A percentile compares a stretch with the other conserved stretches of the same genome.
These are phyloP conservation scores for Seriola rivoliana DNA, from an alignment of 2,113 vertebrate genomes.

Conservation along the genomic window DNA sequence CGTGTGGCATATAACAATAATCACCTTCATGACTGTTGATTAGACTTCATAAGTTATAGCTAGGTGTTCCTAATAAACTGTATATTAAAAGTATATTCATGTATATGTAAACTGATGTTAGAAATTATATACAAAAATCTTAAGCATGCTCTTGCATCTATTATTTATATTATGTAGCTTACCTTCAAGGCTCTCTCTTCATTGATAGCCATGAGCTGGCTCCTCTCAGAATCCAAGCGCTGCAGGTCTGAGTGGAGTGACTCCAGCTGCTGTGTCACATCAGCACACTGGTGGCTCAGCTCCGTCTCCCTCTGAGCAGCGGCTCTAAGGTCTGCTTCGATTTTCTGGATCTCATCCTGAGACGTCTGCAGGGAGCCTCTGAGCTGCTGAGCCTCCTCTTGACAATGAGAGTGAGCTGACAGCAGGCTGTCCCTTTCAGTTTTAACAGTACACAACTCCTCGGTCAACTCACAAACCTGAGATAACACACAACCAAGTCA, in stretches of 20 bases:
- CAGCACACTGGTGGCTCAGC: constrained; percentile 64
- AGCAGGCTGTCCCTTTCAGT: constrained; percentile 81
- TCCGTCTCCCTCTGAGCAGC: constrained; percentile 65
- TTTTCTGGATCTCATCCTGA: constrained; percentile 64
- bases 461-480: constrained; percentile 82
- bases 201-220: constrained; percentile 50
- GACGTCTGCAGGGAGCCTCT: constrained; percentile 65
- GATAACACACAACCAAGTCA: neutral
- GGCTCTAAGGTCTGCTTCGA: constrained; percentile 60
- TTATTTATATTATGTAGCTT: constrained; percentile 20
- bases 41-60: too few relatives aligned
- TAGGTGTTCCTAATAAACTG: too few relatives aligned
- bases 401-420: constrained; percentile 71
- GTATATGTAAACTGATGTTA: too few relatives aligned
- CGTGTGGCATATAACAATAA: too few relatives aligned
- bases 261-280: constrained; percentile 69
- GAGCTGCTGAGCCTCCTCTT: constrained; percentile 73
- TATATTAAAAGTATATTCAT: too few relatives aligned
- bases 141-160: too few relatives aligned
- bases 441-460: constrained; percentile 76
- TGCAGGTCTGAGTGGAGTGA: constrained; percentile 71
- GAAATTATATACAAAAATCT: too few relatives aligned
- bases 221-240: constrained; percentile 64
- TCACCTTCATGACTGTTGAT: too few relatives aligned
- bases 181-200: constrained; percentile 77